Conservation (phyloP, 2,888 invertebrate species). For the Diloba caeruleocephala region DNA sequence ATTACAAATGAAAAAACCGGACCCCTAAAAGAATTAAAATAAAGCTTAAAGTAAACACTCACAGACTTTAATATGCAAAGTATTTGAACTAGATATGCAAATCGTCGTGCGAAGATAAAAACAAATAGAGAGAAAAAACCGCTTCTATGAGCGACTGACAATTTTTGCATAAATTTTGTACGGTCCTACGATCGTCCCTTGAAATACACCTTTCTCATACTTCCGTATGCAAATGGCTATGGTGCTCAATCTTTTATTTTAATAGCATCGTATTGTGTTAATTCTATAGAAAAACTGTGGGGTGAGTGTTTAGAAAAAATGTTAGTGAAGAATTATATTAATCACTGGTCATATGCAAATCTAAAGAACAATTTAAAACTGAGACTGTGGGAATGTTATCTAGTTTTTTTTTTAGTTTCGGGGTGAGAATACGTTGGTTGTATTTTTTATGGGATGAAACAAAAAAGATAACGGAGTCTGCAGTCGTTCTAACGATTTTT, state of each 20-base stretch:
- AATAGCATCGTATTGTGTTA: slow-evolving; percentile 86
- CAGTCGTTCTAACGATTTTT: slow-evolving; percentile 42
- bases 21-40: slow-evolving; percentile 84
- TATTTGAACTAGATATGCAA: slow-evolving; percentile 86
- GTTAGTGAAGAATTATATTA: slow-evolving; percentile 76
- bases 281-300: slow-evolving; percentile 75
- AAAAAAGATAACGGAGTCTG: slow-evolving; percentile 46
- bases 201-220: slow-evolving; percentile 81
- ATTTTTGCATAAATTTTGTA: slow-evolving; percentile 82
- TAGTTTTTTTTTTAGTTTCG: slow-evolving; percentile 59
- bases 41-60: slow-evolving; percentile 84
- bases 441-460: slow-evolving; percentile 52
- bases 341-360: slow-evolving; percentile 86
- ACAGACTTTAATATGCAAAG: slow-evolving; percentile 84
- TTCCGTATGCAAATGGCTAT: slow-evolving; percentile 83
- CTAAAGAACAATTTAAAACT: slow-evolving; percentile 58
- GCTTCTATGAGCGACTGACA: slow-evolving; percentile 83
- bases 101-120: slow-evolving; percentile 86
- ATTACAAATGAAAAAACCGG: slow-evolving; percentile 79
- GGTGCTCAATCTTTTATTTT: slow-evolving; percentile 88
- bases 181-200: slow-evolving; percentile 72
- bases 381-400: slow-evolving; percentile 77
- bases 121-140: slow-evolving; percentile 87
- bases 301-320: slow-evolving; percentile 74
- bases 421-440: slow-evolving; percentile 58